A percentile compares a stretch with the other conserved stretches of the same genome.
Conservation (phyloP, 2,113 vertebrate species). For the Phainopepla nitens region DNA sequence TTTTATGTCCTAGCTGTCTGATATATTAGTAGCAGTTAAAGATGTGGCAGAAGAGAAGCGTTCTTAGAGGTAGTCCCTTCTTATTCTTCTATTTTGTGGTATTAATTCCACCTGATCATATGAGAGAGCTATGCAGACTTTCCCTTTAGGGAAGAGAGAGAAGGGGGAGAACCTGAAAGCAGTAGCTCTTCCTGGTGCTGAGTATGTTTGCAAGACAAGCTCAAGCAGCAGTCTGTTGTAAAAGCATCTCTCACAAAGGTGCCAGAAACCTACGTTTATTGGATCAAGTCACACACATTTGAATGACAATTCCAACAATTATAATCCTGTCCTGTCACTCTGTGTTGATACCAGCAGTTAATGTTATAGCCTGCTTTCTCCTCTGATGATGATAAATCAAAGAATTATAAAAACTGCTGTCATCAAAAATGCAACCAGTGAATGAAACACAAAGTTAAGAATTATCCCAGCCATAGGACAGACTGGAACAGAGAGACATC, state of each 20-base stretch:
- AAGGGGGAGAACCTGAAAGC: not conserved
- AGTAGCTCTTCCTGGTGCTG: not conserved
- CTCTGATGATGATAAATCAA: not conserved
- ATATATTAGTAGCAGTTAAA: not conserved
- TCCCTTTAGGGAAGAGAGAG: not conserved
- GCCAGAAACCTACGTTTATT: slow-evolving; percentile 2
- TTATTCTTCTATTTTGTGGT: not conserved
- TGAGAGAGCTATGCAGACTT: not conserved
- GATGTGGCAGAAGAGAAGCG: accelerated
- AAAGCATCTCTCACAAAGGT: not conserved
- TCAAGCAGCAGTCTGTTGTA: not conserved
- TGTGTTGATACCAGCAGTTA: not conserved
- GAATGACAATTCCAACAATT: slow-evolving; percentile 19
- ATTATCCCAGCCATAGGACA: not conserved
- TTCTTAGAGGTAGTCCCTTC: not conserved
- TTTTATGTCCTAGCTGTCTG: not conserved
- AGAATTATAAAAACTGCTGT: not conserved
- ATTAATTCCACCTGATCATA: not conserved
- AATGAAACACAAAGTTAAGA: not conserved
- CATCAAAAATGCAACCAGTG: not conserved
- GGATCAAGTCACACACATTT: not conserved
- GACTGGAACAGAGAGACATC: not conserved
- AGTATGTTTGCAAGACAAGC: not conserved
- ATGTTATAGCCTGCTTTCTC: not conserved
- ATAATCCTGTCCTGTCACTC: not conserved